A percentile compares a stretch with the other conserved stretches of the same genome.
Evolutionary conservation across 2,797 vertebrate species (phyloP).

Genomic region (Orestias chungarensis): DNA sequence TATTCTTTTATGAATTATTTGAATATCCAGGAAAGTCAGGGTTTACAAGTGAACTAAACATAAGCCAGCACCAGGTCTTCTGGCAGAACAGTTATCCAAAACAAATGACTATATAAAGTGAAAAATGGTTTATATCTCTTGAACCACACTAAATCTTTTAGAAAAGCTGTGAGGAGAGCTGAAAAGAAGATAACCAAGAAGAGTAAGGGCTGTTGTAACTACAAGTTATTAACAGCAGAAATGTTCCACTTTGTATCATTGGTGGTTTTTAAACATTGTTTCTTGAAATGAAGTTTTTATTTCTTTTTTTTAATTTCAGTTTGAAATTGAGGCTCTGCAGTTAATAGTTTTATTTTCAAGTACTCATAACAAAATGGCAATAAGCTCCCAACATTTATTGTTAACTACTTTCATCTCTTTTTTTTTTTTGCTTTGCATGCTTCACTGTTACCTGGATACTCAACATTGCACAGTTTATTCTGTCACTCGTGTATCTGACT

Average conservation of each 20-base stretch:
- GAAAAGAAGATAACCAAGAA: neutral
- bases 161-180: neutral
- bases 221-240: neutral
- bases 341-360: neutral
- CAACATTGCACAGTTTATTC: conserved; percentile 29
- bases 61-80: neutral
- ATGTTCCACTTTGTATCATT: no score
- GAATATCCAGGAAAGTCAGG: neutral
- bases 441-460: conserved; percentile 54
- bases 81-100: neutral
- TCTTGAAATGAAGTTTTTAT: neutral
- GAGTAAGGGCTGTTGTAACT: neutral
- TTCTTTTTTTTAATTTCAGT: neutral
- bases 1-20: neutral
- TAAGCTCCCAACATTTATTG: conserved; percentile 1
- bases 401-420: conserved; percentile 36
- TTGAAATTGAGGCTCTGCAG: neutral
- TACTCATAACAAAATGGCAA: neutral
- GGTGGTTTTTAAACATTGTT: neutral
- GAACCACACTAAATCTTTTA: neutral
- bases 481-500: conserved; percentile 43
- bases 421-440: conserved; percentile 23
- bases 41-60: neutral
- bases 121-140: neutral
- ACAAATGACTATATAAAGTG: neutral